A percentile compares a stretch with the other conserved stretches of the same genome.
These are phyloP conservation scores for Drosophila affinis DNA, from an alignment of 2,888 invertebrate species.

Conservation along the genomic window DNA sequence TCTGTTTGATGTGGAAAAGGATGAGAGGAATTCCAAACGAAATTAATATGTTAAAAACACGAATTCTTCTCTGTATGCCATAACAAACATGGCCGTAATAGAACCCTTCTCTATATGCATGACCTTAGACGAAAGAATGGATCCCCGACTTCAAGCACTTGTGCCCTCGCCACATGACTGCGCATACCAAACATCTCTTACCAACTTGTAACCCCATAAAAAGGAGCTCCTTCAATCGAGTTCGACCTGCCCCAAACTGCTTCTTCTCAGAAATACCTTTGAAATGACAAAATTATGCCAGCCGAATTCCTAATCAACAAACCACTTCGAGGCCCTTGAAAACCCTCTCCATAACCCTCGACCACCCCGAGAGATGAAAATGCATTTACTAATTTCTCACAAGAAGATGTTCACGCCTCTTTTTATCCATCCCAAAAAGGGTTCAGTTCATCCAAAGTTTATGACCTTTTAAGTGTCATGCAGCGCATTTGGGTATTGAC, in stretches of 20 bases:
- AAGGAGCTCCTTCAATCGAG: constrained; percentile 13
- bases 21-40: too few relatives aligned
- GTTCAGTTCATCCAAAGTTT: constrained; percentile 56
- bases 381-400: constrained; percentile 48
- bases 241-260: constrained; percentile 64
- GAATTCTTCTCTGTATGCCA: neutral
- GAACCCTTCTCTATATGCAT: neutral
- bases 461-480: constrained; percentile 68
- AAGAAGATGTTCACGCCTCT: constrained; percentile 27
- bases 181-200: constrained; percentile 30
- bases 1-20: too few relatives aligned
- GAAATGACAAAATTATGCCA: constrained; percentile 68
- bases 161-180: constrained; percentile 28
- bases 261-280: constrained; percentile 30
- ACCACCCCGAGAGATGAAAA: constrained; percentile 57
- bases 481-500: constrained; percentile 61
- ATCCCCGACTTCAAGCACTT: constrained; percentile 13
- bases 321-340: constrained; percentile 19
- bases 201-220: constrained; percentile 1
- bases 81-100: neutral
- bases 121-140: constrained; percentile 5
- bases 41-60: neutral
- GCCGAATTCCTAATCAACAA: constrained; percentile 63
- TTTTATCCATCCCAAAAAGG: constrained; percentile 35
- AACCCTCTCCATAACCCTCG: constrained; percentile 10